Base-by-base conservation (phyloP, 2,888 invertebrate genomes). In the Limnephilus auricula region DNA sequence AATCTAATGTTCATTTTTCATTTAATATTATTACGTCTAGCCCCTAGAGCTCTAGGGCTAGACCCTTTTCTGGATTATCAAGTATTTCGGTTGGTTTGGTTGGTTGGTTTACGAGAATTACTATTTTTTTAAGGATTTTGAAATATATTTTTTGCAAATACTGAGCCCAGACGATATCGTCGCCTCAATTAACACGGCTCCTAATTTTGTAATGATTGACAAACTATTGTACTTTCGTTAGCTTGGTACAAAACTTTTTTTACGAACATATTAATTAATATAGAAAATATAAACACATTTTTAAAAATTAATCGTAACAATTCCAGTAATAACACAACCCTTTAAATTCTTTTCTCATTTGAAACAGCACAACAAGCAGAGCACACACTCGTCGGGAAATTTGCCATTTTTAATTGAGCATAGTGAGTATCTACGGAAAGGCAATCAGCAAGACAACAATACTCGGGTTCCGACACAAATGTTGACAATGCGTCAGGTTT, bases 391-490 rank as follows among this genome's bases (percentile, higher is more conserved):
- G 85, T 85, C n/a, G 30, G 85, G 30, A 82, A 85, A 40, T 85
- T 85, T 85, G 30, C 45, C 85, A 85, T 85, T 85, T 85, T 85
- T 85, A 85, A 85, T 85, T 85, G 85, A 85, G 40, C 45, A 45
- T 32, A 45, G 40, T 85, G 40, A 37, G 82, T 82, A 37, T 85
- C 85, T 31, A 15, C 45, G 40, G 40, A 40, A 40, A 85, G 40
- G 85, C 85, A 85, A 85, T 85, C 85, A 40, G 85, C 30, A 85
- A 13, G 85, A 85, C 85, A 85, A 85, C 40, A 85, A 85, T 85
- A 40, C 85, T 85, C 25, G 37, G 37, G n/a, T 15, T 40, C 25
- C 85, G 40, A 85, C 85, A 85, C 82, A 82, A 82, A 34, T 85
- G 85, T 40, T 85, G 37, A 85, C 40, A 40, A 30, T 85, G 85